Evolutionary conservation across 2,888 invertebrate species (phyloP).

Genomic region (Diaperis boleti): DNA sequence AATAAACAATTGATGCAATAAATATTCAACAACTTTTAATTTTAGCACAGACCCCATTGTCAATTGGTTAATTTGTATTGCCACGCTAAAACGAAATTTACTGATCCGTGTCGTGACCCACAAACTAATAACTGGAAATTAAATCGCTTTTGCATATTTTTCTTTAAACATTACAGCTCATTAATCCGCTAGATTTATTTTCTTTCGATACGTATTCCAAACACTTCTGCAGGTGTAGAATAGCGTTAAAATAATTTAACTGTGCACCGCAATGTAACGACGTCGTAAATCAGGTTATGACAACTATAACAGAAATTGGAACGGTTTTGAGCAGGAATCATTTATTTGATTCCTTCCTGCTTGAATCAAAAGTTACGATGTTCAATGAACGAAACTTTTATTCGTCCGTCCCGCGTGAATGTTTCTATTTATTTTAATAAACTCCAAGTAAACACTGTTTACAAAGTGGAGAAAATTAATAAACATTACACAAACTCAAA

Average conservation of each 20-base stretch:
- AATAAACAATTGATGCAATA: too few species aligned
- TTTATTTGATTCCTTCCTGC: constrained; percentile 8
- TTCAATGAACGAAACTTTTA: neutral
- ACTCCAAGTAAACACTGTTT: neutral
- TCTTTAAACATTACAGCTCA: constrained; percentile 5
- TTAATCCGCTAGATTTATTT: constrained; percentile 30
- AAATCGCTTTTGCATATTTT: neutral
- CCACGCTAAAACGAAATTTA: constrained; percentile 2
- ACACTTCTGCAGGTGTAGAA: constrained; percentile 23
- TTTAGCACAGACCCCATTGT: too few species aligned
- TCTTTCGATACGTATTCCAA: constrained; percentile 17
- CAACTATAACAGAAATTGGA: constrained; percentile 18
- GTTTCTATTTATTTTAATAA: constrained; percentile 9
- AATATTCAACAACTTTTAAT: too few species aligned
- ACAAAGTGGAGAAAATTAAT: constrained; percentile 1
- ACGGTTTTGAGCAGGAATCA: constrained; percentile 9
- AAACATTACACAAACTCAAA: constrained; percentile 4
- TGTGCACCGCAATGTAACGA: constrained; percentile 8
- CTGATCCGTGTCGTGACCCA: neutral
- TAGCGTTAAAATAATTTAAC: constrained; percentile 22
- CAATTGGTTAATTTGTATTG: neutral
- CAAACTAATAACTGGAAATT: neutral
- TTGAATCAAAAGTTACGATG: neutral
- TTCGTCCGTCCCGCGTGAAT: neutral
- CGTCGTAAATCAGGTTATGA: constrained; percentile 26